These are phyloP conservation scores for Cinara cedri DNA, from an alignment of 2,888 invertebrate species.

Conservation along the genomic window DNA sequence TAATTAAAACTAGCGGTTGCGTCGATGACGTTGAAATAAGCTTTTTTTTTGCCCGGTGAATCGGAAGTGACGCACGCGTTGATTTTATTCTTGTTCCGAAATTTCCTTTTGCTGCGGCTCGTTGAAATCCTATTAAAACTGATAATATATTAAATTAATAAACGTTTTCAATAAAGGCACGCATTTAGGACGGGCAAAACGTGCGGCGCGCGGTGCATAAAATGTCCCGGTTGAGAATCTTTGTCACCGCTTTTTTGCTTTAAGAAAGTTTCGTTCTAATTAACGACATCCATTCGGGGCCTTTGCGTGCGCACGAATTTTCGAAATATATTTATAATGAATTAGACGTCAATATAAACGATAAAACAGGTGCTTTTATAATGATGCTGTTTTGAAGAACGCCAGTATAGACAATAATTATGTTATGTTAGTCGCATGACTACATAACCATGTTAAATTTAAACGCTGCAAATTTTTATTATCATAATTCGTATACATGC, in stretches of 20 bases:
- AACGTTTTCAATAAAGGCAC: constrained; percentile 38
- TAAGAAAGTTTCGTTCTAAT: constrained; percentile 34
- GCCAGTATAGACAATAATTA: background rate
- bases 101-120: constrained; percentile 7
- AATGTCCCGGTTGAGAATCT: background rate
- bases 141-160: constrained; percentile 48
- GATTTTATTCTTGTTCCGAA: constrained; percentile 22
- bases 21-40: background rate
- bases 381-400: constrained; percentile 11
- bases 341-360: constrained; percentile 6
- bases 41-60: background rate
- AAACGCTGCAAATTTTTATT: no score
- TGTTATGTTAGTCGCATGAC: no score
- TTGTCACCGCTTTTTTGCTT: background rate
- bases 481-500: no score
- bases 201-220: background rate
- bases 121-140: constrained; percentile 11
- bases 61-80: background rate
- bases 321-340: constrained; percentile 26
- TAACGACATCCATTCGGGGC: background rate
- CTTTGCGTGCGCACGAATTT: background rate
- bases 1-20: background rate
- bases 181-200: constrained; percentile 5
- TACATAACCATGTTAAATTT: no score
- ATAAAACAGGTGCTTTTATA: constrained; percentile 5